phyloP scores from a whole-genome alignment of 1,140 invertebrate genomes.

The Trichogramma pretiosum region DNA sequence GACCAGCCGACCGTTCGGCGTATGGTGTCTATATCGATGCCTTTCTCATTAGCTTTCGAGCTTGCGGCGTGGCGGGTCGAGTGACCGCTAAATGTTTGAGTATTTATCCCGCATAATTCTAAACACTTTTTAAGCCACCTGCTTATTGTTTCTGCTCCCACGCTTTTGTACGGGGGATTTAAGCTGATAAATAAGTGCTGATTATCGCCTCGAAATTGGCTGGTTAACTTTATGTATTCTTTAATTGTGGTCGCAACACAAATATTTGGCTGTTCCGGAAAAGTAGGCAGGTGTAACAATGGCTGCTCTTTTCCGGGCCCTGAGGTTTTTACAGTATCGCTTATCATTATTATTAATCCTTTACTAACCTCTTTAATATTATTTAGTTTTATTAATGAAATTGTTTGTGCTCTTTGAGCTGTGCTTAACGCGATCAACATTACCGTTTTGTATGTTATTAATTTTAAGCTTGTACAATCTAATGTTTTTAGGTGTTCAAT shows the following conservation, averaged over 20 bases:
- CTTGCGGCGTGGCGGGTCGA: conserved; percentile 13
- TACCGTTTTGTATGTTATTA: neutral
- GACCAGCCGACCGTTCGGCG: conserved; percentile 13
- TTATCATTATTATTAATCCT: conserved; percentile 4
- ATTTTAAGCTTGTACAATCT: neutral
- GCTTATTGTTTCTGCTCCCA: conserved; percentile 7
- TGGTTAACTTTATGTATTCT: conserved; percentile 9
- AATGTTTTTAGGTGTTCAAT: neutral
- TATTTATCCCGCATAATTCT: conserved; percentile 9
- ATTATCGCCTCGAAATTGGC: neutral
- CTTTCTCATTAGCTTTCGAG: conserved; percentile 4
- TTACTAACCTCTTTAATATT: neutral
- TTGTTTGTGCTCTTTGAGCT: neutral
- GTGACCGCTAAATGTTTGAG: conserved; percentile 9
- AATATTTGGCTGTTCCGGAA: neutral
- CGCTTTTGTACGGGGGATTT: conserved; percentile 5
- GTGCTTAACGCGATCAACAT: conserved; percentile 1
- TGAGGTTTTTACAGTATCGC: conserved; percentile 3
- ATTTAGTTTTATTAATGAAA: neutral
- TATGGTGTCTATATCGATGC: conserved; percentile 14
- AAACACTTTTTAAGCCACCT: conserved; percentile 14
- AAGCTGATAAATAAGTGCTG: conserved; percentile 11
- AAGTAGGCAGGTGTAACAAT: conserved; percentile 9
- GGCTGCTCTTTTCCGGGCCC: neutral
- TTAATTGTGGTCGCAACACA: conserved; percentile 9